Evolutionary conservation across 2,888 invertebrate genomes (phyloP).

Genomic region (Agonum fuliginosum): DNA sequence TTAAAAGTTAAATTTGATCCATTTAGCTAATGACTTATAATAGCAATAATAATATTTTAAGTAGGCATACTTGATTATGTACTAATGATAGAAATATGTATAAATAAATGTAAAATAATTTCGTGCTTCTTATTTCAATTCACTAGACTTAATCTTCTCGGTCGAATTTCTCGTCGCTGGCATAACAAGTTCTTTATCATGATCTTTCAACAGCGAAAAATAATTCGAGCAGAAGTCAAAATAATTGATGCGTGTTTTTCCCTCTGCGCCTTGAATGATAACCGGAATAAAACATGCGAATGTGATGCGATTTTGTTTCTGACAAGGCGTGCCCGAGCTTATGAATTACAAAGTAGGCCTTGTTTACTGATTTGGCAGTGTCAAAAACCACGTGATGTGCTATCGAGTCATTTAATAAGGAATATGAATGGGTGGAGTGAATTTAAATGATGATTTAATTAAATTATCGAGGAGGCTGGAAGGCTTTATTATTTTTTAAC

Average conservation of each 20-base stretch:
- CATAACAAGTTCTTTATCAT: constrained; percentile 24
- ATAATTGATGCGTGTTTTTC: constrained; percentile 34
- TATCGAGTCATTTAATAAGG: constrained; percentile 4
- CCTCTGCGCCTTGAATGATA: not conserved
- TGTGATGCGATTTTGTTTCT: not conserved
- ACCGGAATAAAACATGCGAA: constrained; percentile 26
- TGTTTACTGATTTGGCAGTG: constrained; percentile 24
- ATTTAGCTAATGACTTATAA: too few species aligned
- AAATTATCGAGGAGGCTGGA: not conserved
- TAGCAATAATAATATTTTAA: too few species aligned
- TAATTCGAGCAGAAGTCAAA: constrained; percentile 30
- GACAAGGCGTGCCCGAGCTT: constrained; percentile 12
- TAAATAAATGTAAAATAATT: too few species aligned
- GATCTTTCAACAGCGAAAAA: constrained; percentile 1
- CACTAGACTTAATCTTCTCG: too few species aligned
- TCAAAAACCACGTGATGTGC: constrained; percentile 24
- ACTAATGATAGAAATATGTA: too few species aligned
- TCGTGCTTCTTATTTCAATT: too few species aligned
- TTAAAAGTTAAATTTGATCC: too few species aligned
- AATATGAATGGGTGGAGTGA: constrained; percentile 17
- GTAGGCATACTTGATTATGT: too few species aligned
- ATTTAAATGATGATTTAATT: constrained; percentile 29
- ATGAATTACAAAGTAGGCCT: constrained; percentile 29
- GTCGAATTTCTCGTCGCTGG: not conserved
- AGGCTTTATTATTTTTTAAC: not conserved